These are phyloP conservation scores for Timema podura DNA, from an alignment of 2,888 invertebrate genomes.

Conservation along the genomic window DNA sequence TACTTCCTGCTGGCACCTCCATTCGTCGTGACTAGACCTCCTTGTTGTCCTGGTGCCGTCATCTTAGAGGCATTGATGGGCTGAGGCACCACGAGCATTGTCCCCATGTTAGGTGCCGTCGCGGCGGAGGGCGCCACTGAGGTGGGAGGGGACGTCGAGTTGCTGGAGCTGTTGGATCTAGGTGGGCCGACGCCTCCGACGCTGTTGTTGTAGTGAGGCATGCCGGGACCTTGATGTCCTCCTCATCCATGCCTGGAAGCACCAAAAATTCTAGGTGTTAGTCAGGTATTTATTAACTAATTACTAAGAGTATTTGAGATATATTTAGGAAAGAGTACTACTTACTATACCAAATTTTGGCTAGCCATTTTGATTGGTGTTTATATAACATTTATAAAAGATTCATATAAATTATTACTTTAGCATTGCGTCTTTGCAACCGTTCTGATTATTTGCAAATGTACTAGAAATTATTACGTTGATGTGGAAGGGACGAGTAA, in stretches of 20 bases:
- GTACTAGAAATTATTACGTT: too few species aligned
- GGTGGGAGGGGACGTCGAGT: constrained; percentile 51
- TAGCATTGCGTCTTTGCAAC: too few species aligned
- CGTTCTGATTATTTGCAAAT: too few species aligned
- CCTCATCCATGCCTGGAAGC: constrained; percentile 27
- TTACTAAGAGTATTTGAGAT: too few species aligned
- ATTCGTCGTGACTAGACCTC: constrained; percentile 41
- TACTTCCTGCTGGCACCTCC: constrained; percentile 63
- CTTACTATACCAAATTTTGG: too few species aligned
- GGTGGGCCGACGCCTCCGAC: constrained; percentile 37
- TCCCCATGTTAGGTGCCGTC: constrained; percentile 53
- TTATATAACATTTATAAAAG: too few species aligned
- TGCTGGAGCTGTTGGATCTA: constrained; percentile 49
- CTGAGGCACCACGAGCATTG: constrained; percentile 83
- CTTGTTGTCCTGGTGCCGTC: constrained; percentile 47
- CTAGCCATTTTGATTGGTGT: too few species aligned
- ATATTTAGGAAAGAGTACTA: too few species aligned
- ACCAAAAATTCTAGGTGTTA: too few species aligned
- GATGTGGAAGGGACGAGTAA: too few species aligned
- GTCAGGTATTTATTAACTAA: too few species aligned
- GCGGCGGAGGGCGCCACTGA: constrained; percentile 48
- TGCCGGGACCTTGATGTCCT: constrained; percentile 22
- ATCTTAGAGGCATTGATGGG: constrained; percentile 70
- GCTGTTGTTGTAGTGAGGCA: constrained; percentile 23
- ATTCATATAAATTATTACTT: too few species aligned